Evolutionary conservation across 2,888 invertebrate species (phyloP), one percentile per base, ranked within the genome.

Genomic region (Lepidocyrtinus sp.): DNA sequence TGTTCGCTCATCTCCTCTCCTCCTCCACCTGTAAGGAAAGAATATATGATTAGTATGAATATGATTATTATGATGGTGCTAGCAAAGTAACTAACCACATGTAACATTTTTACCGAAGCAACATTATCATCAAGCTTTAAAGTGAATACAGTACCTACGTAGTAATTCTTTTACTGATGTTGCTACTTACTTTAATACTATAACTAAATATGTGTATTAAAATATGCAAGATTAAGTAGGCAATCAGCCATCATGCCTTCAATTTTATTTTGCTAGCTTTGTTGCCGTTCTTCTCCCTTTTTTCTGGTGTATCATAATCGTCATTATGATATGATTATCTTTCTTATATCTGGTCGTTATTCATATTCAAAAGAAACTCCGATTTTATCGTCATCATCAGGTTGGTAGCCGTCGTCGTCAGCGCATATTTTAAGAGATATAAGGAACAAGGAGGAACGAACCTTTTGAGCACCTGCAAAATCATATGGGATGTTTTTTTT

Each of bases 11-110:
- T 26, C 50, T 65, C 50, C 67, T 50, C 70, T 71, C 71, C 72
- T 68, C 77, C 67, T 67, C 77, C 67, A 65, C 77, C 71, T 65
- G 65, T 65, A n/a, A 69, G 25, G 22, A 59, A 21, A 59, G 3
- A 59, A 59, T 21, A 59, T 59, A 12, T 36, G 5, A 59, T 15
- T 9, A 21, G 59, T 21, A 59, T 59, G 59, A 50, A n/a, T 2
- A 50, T 50, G 50, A 50, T 50, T 50, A 50, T 12, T 50, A n/a
- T 74, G 65, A 45, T 50, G 50, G 22, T 69, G 55, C 69, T 63
- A 25, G 25, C n/a, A 15, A 63, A 65, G 65, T 75, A 55, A 75
- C 75, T 68, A 74, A 55, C 71, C 71, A 62, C 45, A 73, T 19
- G 17, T 59, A 71, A 64, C 73, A 73, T 50, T 64, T 64, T 72